Evolutionary conservation across 2,113 vertebrate genomes (phyloP).

Genomic region (Psilopogon haemacephalus): DNA sequence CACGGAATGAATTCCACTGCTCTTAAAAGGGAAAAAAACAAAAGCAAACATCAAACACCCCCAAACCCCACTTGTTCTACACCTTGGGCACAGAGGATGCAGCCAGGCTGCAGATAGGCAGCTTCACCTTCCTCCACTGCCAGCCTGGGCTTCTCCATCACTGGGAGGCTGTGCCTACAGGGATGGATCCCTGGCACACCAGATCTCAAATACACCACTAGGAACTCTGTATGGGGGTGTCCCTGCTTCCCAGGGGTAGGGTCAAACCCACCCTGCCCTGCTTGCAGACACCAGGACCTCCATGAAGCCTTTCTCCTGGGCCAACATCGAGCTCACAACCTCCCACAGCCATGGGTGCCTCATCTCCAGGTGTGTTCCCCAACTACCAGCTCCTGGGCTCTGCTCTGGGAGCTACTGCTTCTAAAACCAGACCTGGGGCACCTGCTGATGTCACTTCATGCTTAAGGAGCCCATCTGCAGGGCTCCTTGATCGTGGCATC

Average conservation of each 20-base stretch:
- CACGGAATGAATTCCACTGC: background rate
- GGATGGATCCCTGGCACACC: rapidly evolving
- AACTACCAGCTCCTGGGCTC: background rate
- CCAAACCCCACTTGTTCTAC: background rate
- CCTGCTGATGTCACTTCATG: background rate
- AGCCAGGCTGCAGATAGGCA: background rate
- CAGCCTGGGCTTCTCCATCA: background rate
- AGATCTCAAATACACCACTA: background rate
- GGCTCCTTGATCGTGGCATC: background rate
- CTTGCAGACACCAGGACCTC: rapidly evolving
- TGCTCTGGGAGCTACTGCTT: background rate
- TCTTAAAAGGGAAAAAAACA: background rate
- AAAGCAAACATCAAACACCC: background rate
- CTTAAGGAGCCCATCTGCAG: background rate
- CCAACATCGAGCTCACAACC: rapidly evolving
- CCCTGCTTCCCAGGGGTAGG: rapidly evolving
- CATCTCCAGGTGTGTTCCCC: background rate
- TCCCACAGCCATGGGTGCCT: background rate
- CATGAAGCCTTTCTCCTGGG: background rate
- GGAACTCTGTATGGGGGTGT: rapidly evolving
- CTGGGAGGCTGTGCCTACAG: rapidly evolving
- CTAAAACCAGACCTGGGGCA: background rate
- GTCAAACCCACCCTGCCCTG: background rate
- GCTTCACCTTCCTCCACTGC: background rate
- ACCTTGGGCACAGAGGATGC: rapidly evolving